phyloP scores from a whole-genome alignment of 2,113 vertebrate genomes.

The Spermophilus dauricus region DNA sequence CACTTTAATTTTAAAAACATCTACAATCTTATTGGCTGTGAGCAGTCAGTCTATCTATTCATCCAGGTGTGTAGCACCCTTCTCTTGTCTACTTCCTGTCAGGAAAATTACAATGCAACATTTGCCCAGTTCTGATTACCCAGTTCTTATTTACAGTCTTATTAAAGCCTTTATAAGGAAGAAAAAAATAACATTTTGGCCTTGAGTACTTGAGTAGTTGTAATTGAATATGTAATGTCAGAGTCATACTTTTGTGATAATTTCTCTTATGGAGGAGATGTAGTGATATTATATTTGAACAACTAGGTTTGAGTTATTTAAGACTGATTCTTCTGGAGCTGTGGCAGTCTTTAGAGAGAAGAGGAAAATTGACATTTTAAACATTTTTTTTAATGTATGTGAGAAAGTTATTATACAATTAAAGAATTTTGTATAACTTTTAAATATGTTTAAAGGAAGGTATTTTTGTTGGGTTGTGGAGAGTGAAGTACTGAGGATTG shows the following conservation, averaged over 20 bases:
- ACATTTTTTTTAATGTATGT: neutral
- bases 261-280: neutral
- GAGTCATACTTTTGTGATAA: neutral
- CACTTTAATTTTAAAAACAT: neutral
- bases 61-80: neutral
- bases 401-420: neutral
- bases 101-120: neutral
- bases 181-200: neutral
- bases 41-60: neutral
- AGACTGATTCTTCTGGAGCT: neutral
- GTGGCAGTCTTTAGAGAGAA: neutral
- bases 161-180: conserved; percentile 3
- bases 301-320: neutral
- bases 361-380: conserved; percentile 14
- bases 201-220: conserved; percentile 18
- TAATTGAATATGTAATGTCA: conserved; percentile 18
- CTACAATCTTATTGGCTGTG: conserved; percentile 8
- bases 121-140: neutral
- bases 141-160: neutral
- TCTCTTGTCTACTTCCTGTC: neutral
- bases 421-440: neutral
- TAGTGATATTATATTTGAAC: neutral
- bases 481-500: too few relatives aligned
- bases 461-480: neutral
- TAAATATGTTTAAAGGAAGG: too few relatives aligned